phyloP scores from a whole-genome alignment of 2,113 vertebrate genomes.

The Castor canadensis region DNA sequence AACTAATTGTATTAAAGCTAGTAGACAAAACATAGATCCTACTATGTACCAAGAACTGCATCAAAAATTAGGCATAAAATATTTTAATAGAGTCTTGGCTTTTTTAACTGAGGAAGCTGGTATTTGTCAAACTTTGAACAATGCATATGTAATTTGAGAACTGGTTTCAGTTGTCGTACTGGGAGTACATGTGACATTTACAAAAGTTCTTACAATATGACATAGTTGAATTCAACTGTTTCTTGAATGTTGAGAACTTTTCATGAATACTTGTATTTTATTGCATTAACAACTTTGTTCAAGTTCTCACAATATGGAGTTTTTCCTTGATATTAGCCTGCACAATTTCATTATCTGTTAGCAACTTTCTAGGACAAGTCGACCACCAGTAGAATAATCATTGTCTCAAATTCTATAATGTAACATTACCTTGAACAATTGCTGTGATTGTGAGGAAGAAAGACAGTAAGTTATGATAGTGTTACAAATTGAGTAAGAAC shows the following conservation, averaged over 20 bases:
- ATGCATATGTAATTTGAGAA: not conserved
- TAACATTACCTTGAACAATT: not conserved
- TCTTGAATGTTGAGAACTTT: not conserved
- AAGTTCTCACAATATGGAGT: not conserved
- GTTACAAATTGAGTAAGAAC: too few relatives aligned
- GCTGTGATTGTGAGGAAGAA: not conserved
- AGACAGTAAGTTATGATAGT: not conserved
- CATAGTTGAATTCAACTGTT: too few relatives aligned
- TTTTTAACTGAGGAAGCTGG: not conserved
- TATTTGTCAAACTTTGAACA: not conserved
- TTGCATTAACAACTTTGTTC: not conserved
- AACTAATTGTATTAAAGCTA: not conserved
- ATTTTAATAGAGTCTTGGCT: not conserved
- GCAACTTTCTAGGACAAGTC: not conserved
- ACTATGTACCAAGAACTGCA: not conserved
- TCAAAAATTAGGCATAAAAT: not conserved
- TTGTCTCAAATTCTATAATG: not conserved
- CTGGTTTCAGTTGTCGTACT: too few relatives aligned
- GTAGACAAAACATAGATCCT: not conserved
- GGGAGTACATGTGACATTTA: too few relatives aligned
- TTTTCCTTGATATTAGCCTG: not conserved
- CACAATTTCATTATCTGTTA: not conserved
- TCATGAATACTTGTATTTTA: not conserved
- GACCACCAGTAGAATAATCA: too few relatives aligned
- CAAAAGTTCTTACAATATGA: too few relatives aligned